Conservation (phyloP, 2,797 vertebrate genomes). For the Eleutherodactylus coqui region DNA sequence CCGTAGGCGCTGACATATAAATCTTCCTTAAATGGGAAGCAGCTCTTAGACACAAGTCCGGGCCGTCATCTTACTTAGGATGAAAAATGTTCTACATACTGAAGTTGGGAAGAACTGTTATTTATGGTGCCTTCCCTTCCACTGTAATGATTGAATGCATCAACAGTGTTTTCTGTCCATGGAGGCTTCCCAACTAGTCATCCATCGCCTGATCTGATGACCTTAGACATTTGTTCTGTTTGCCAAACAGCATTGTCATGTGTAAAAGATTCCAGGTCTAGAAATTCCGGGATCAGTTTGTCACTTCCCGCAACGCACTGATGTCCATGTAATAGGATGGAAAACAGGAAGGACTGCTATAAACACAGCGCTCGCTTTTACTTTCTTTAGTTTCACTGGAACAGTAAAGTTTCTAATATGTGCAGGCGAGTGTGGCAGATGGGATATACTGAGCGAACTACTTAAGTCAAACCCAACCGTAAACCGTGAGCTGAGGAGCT, state of each 20-base stretch:
- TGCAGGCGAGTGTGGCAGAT: background rate
- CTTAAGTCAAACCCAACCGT: background rate
- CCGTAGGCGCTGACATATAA: background rate
- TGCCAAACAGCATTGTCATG: conserved; percentile 39
- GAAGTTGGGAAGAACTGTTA: background rate
- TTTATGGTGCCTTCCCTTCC: background rate
- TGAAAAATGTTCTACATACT: background rate
- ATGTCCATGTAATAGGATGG: conserved; percentile 24
- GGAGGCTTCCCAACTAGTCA: background rate
- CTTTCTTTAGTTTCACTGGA: conserved; percentile 45
- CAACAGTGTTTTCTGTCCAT: conserved; percentile 19
- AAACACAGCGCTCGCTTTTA: conserved; percentile 50
- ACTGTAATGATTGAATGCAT: background rate
- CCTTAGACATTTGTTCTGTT: conserved; percentile 48
- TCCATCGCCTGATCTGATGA: conserved; percentile 26
- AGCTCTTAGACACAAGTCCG: background rate
- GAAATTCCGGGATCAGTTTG: conserved; percentile 57
- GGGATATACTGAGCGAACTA: background rate
- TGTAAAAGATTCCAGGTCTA: conserved; percentile 50
- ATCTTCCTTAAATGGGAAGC: background rate
- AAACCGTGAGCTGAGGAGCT: no score
- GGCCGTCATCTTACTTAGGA: background rate
- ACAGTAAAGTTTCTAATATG: background rate
- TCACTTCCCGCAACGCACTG: conserved; percentile 55
- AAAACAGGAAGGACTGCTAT: conserved; percentile 60